Evolutionary conservation across 2,797 vertebrate genomes (phyloP), one percentile per base, ranked within the genome.

Genomic region (Oryzias sinensis): DNA sequence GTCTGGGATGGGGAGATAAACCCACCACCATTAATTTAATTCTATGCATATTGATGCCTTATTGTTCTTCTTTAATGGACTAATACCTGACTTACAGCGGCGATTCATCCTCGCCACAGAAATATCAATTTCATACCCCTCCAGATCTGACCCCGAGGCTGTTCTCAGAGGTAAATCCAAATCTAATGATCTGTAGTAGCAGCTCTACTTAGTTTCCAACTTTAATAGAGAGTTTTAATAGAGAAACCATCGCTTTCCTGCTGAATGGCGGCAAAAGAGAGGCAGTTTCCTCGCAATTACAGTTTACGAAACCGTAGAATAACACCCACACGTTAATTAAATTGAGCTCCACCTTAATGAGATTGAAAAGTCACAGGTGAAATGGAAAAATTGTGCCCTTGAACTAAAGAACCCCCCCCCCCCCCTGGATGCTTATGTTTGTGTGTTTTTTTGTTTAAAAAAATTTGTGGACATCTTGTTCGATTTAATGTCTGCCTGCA

Each of bases 1-100:
- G 94, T 94, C 94, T 95, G 91, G 92, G 94, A 95, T 93, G 89
- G 92, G 91, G 92, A 96, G 94, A 96, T 96, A 95, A 94, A 93
- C 93, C 93, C 92, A 93, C 94, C 92, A 94, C 92, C 91, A 92
- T 93, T 93, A 88, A 93, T 87, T 84, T 90, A 89, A 94, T 92
- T 90, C 86, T 68, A 91, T 89, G 90, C 86, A 89, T 92, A 91
- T 91, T 91, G 90, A 92, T 92, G 91, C 84, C 86, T 88, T 90
- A 90, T 90, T 91, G 90, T 91, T 91, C 90, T 90, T 90, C 87
- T 90, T 91, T 90, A 90, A 90, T 90, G 87, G 87, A 90, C 85
- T 89, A 89, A 91, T 91, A 89, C 90, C 88, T 85, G 86, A 89
- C 86, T 88, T 82, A 84, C 85, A 77, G 77, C 84, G 78, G 84